Evolutionary conservation across 2,797 vertebrate genomes (phyloP), one percentile per base, ranked within the genome.

Genomic region (Arremon aurantiirostris): DNA sequence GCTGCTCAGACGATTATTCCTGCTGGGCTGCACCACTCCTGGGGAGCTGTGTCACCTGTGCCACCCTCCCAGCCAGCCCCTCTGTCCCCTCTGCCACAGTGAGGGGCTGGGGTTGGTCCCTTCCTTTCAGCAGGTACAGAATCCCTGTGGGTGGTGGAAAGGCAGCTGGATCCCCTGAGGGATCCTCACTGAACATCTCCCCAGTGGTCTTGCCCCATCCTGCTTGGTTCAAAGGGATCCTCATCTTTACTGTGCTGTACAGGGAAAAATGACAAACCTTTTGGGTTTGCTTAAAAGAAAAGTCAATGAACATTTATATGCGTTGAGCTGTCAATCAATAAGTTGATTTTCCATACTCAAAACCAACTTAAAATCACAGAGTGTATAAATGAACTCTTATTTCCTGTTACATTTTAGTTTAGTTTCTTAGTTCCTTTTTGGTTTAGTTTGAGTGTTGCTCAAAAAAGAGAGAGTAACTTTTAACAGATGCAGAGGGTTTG

Each of bases 11-110:
- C 1, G 19, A 82, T 92, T 55, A 61, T 65, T 44, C 30, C 57
- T 81, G 73, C 73, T 47, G 34, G 18, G 47, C 63, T 83, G 68
- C 34, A 17, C 28, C 0, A 2, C 44, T 70, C 47, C 44, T 3
- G 28, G 44, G 21, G 37, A 66, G 59, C 24, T 32, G 55, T 56
- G 76, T 16, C 44, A 56, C 65, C 42, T 16, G 41, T 49, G 57
- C 34, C 57, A 50, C 42, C 56, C 39, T 55, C 39, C 1, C 4
- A 49, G 35, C 69, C 69, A 18, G 39, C 28, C 41, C 0, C 0
- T 1, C 50, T 34, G 50, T 23, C 32, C 44, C 22, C 59, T 35
- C 37, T 46, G 64, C 76, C 56, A 15, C 61, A 46, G 30, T 6
- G 4, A 70, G 47, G 44, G 49, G 56, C 47, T 27, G 52, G 30